A percentile compares a stretch with the other conserved stretches of the same genome.
phyloP scores from a whole-genome alignment of 2,113 vertebrate species.

The Pachypanchax playfairii region DNA sequence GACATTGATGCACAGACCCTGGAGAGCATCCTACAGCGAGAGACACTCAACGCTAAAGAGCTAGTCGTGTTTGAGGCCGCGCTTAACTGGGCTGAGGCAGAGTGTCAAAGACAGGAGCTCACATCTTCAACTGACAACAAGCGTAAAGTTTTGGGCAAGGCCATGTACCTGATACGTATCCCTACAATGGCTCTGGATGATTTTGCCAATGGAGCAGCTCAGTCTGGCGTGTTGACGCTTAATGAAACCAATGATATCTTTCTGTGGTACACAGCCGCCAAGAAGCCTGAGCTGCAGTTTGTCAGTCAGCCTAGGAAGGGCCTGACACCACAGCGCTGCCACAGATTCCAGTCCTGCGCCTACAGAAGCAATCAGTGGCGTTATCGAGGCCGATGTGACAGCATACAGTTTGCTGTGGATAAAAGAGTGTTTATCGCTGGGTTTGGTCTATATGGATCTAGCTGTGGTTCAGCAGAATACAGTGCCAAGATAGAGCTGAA shows the following conservation, averaged over 20 bases:
- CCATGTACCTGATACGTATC: conserved; percentile 93
- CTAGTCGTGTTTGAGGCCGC: conserved; percentile 95
- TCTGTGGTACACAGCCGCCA: conserved; percentile 96
- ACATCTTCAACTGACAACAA: conserved; percentile 90
- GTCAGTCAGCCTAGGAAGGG: conserved; percentile 90
- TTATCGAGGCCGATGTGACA: conserved; percentile 95
- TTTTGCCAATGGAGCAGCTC: conserved; percentile 95
- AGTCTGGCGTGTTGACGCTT: conserved; percentile 93
- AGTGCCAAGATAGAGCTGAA: conserved; percentile 97
- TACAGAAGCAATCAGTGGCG: conserved; percentile 99
- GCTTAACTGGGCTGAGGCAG: conserved; percentile 94
- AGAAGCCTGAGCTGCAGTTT: conserved; percentile 93
- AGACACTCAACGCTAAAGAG: conserved; percentile 98
- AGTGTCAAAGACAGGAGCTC: conserved; percentile 92
- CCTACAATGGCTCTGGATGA: conserved; percentile 96
- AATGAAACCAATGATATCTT: conserved; percentile 98
- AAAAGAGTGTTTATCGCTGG: conserved; percentile 95
- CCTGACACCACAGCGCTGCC: conserved; percentile 91
- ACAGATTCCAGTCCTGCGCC: conserved; percentile 97
- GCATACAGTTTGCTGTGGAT: conserved; percentile 97
- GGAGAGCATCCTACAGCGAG: conserved; percentile 94
- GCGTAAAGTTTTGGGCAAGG: conserved; percentile 92
- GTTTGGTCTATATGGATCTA: conserved; percentile 95
- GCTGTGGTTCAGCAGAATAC: conserved; percentile 96
- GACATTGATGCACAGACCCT: conserved; percentile 97